phyloP scores from a whole-genome alignment of 30 jellyfish, hydroid and myxozoan genomes.

The Mastigias papua region DNA sequence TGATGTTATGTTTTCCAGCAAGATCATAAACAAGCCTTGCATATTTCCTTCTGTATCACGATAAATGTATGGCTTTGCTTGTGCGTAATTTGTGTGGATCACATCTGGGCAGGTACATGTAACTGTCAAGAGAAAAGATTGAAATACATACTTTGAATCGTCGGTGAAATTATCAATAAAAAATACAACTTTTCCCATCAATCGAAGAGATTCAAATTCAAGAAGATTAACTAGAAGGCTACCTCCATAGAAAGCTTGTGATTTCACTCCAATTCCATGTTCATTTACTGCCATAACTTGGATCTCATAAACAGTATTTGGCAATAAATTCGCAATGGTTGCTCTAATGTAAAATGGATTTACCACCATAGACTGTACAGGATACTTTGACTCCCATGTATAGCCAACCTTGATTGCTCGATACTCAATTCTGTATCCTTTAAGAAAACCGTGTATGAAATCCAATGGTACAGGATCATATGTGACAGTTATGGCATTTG shows the following conservation, averaged over 20 bases:
- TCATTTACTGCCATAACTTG: constrained; percentile 78
- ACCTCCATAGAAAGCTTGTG: constrained; percentile 64
- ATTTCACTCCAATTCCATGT: constrained; percentile 86
- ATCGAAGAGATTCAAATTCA: no score
- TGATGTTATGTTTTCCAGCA: constrained; percentile 58
- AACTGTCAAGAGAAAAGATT: constrained; percentile 7
- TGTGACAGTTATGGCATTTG: constrained; percentile 10
- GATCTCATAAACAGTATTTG: constrained; percentile 54
- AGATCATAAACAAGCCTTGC: constrained; percentile 58
- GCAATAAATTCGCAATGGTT: constrained; percentile 1
- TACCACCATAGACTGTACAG: constrained; percentile 26
- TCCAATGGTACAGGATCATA: constrained; percentile 33
- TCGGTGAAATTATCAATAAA: background rate
- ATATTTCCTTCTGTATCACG: constrained; percentile 60
- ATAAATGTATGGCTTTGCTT: constrained; percentile 51
- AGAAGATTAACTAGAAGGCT: background rate
- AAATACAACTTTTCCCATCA: background rate
- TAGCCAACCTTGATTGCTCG: constrained; percentile 31
- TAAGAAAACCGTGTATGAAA: constrained; percentile 35
- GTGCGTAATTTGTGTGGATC: constrained; percentile 74
- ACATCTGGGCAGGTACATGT: constrained; percentile 93
- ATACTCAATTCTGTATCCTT: constrained; percentile 58
- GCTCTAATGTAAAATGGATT: constrained; percentile 15
- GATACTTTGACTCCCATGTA: background rate
- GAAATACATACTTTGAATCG: background rate